Evolutionary conservation across 2,113 vertebrate species (phyloP).

Genomic region (Vidua chalybeata): DNA sequence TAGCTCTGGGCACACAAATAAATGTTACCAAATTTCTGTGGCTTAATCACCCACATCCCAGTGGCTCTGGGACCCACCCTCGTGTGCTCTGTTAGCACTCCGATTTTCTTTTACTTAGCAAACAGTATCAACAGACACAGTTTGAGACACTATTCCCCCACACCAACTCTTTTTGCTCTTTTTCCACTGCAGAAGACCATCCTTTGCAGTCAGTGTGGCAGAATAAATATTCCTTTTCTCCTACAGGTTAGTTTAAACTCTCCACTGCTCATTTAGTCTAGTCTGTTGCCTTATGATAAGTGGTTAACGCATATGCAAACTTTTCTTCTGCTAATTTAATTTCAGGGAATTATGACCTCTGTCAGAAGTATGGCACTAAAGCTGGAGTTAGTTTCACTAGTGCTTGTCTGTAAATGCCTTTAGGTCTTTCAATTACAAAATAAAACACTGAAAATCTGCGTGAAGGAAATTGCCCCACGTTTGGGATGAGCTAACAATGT

Average conservation of each 20-base stretch:
- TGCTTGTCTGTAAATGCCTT: not conserved
- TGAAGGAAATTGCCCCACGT: not conserved
- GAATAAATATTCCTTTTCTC: constrained; percentile 10
- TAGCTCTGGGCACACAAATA: not conserved
- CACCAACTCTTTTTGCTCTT: not conserved
- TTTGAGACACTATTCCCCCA: not conserved
- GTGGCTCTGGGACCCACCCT: not conserved
- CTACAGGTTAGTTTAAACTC: not conserved
- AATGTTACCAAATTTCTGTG: not conserved
- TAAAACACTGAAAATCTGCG: not conserved
- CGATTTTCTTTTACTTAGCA: not conserved
- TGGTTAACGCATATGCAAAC: not conserved
- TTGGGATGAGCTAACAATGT: not conserved
- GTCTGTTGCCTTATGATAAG: not conserved
- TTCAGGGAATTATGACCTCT: not conserved
- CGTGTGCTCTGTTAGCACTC: not conserved
- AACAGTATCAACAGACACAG: not conserved
- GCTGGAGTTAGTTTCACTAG: not conserved
- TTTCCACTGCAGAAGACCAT: not conserved
- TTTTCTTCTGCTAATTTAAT: not conserved
- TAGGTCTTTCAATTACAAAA: not conserved
- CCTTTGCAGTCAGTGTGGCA: not conserved
- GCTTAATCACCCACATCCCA: not conserved
- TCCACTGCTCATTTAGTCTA: not conserved
- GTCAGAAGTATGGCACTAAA: not conserved